A percentile compares a stretch with the other conserved stretches of the same genome.
These are phyloP conservation scores for Melanophora roralis DNA, from an alignment of 2,888 invertebrate species.

Conservation along the genomic window DNA sequence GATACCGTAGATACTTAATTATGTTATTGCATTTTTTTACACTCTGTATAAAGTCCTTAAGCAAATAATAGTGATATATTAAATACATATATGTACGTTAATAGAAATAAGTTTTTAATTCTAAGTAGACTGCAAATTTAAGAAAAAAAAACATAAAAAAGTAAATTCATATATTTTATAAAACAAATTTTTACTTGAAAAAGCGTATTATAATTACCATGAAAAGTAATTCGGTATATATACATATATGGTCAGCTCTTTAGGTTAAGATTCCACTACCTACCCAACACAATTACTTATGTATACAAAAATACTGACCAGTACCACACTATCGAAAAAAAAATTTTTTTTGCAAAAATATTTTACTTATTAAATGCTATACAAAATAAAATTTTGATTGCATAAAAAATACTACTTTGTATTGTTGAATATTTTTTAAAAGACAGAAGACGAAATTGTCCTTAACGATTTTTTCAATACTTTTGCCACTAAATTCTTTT, in stretches of 20 bases:
- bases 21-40: background rate
- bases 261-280: too few relatives aligned
- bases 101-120: background rate
- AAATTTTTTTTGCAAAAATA: too few relatives aligned
- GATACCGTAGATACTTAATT: constrained; percentile 7
- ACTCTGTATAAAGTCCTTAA: background rate
- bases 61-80: background rate
- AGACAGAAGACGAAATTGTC: too few relatives aligned
- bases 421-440: too few relatives aligned
- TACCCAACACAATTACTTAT: too few relatives aligned
- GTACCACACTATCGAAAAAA: too few relatives aligned
- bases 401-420: too few relatives aligned
- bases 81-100: background rate
- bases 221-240: background rate
- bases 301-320: too few relatives aligned
- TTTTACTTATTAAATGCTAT: too few relatives aligned
- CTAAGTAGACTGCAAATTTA: constrained; percentile 21
- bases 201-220: background rate
- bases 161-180: background rate
- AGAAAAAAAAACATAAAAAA: background rate
- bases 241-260: background rate
- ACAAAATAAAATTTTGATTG: too few relatives aligned
- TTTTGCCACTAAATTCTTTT: too few relatives aligned
- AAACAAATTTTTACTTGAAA: background rate
- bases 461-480: too few relatives aligned